Evolutionary conservation across 2,797 vertebrate genomes (phyloP).

Genomic region (Bovichtus diacanthus): DNA sequence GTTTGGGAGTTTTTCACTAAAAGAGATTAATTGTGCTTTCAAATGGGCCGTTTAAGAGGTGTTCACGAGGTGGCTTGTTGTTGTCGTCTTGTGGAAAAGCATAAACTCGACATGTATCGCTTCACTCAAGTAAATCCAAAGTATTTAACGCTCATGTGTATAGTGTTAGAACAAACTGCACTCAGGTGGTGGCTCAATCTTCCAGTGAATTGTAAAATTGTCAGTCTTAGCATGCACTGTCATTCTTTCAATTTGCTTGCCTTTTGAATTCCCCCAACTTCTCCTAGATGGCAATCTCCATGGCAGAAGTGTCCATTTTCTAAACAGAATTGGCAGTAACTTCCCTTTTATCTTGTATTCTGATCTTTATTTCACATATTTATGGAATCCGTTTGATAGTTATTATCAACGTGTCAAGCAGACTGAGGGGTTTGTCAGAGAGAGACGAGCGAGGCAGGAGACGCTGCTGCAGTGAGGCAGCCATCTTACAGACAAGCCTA

Average conservation of each 20-base stretch:
- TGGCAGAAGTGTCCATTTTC: conserved; percentile 22
- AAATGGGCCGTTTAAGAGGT: conserved; percentile 35
- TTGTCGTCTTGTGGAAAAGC: conserved; percentile 3
- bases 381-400: conserved; percentile 67
- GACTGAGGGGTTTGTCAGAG: conserved; percentile 57
- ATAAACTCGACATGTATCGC: conserved; percentile 16
- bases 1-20: conserved; percentile 13
- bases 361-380: conserved; percentile 70
- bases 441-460: conserved; percentile 41
- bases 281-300: conserved; percentile 38
- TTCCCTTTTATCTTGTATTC: conserved; percentile 52
- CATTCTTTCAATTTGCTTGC: conserved; percentile 34
- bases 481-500: conserved; percentile 50
- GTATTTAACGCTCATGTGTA: conserved; percentile 30
- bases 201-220: conserved; percentile 47
- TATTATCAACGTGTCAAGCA: conserved; percentile 63
- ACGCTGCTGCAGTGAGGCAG: conserved; percentile 36
- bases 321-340: conserved; percentile 43
- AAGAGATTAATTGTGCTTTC: conserved; percentile 29
- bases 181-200: conserved; percentile 44
- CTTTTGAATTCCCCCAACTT: conserved; percentile 27
- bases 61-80: conserved; percentile 19
- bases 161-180: conserved; percentile 30
- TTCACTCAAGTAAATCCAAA: conserved; percentile 18
- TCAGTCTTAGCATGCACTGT: conserved; percentile 20